Base-by-base conservation (phyloP, 2,797 vertebrate species). In the Saguinus oedipus region DNA sequence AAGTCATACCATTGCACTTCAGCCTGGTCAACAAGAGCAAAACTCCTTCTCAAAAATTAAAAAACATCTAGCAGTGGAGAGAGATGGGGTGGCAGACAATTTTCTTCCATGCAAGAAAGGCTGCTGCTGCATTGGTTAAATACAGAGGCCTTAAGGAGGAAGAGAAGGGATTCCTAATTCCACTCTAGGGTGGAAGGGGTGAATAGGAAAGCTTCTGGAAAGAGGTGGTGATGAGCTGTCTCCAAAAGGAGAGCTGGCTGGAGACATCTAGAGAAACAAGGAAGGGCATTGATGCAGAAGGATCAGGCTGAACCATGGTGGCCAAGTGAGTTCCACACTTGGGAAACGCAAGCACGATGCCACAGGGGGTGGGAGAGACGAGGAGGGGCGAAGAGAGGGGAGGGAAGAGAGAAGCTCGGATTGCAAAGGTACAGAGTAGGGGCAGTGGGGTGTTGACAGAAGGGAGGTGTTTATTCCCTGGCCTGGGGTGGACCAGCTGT, bases 141-240 rank as follows among this genome's bases (percentile, higher is more conserved):
- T 26, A 48, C 82, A 84, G 70, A n/a, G 50, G 33, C 7, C 84
- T 59, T 39, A 26, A 26, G 50, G 57, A 90, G 17, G 76, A 61
- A 85, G 3, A 86, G 27, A 59, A 48, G 19, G 46, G 80, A 84
- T 44, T 70, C 14, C 64, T 61, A 68, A 36, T 9, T 7, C 33
- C 26, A n/a, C 30, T 36, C 44, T 33, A 9, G 15, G 24, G n/a
- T n/a, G 33, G 33, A 5, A 1, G 4, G 5, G 55, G 24, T 44
- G 39, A 42, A 6, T 76, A 72, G 13, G 53, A 70, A 48, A 79
- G 50, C 36, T 89, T 93, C 86, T 61, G 19, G 72, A 88, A 95
- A 68, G 55, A 26, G 14, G 26, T 24, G 15, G 33, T 74, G 3
- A 50, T 42, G 50, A 72, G 46, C 57, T 68, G 80, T 72, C 26